Percentiles rank a stretch among this genome's conserved stretches.
These are phyloP conservation scores for Pangasianodon gigas DNA, from an alignment of 2,113 vertebrate genomes.

Conservation along the genomic window DNA sequence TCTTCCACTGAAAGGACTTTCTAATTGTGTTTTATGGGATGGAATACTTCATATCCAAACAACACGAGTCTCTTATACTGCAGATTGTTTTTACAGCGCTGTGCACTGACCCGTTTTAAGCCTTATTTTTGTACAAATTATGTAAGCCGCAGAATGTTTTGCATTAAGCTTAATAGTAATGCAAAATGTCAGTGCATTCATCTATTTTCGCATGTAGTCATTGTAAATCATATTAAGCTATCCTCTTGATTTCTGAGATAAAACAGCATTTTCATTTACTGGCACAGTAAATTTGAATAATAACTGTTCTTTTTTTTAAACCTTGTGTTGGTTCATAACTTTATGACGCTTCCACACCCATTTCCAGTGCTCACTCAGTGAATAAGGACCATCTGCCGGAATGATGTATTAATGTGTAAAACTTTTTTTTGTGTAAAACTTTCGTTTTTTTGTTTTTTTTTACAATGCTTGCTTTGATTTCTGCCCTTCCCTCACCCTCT, in stretches of 20 bases:
- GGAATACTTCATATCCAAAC: constrained; percentile 20
- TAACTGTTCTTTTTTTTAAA: constrained; percentile 14
- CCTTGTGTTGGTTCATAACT: constrained; percentile 40
- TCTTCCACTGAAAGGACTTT: neutral
- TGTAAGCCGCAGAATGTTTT: neutral
- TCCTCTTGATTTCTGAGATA: constrained; percentile 4
- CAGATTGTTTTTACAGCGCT: constrained; percentile 15
- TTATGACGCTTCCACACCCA: constrained; percentile 44
- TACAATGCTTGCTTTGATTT: constrained; percentile 51
- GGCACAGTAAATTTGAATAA: constrained; percentile 2
- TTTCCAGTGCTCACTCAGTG: constrained; percentile 39
- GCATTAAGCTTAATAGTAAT: constrained; percentile 23
- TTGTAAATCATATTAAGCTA: constrained; percentile 7
- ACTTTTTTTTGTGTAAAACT: neutral
- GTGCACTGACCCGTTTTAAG: constrained; percentile 22
- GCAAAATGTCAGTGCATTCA: constrained; percentile 5
- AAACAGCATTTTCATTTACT: neutral
- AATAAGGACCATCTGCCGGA: constrained; percentile 51
- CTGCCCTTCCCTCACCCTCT: constrained; percentile 17
- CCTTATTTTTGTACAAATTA: constrained; percentile 12
- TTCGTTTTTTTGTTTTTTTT: constrained; percentile 25
- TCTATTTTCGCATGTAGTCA: constrained; percentile 15
- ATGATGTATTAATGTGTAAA: constrained; percentile 52
- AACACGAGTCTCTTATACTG: neutral
- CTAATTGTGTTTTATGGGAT: constrained; percentile 26